Evolutionary conservation across 2,797 vertebrate species (phyloP), one percentile per base, ranked within the genome.

Genomic region (Galagoides demidoff): DNA sequence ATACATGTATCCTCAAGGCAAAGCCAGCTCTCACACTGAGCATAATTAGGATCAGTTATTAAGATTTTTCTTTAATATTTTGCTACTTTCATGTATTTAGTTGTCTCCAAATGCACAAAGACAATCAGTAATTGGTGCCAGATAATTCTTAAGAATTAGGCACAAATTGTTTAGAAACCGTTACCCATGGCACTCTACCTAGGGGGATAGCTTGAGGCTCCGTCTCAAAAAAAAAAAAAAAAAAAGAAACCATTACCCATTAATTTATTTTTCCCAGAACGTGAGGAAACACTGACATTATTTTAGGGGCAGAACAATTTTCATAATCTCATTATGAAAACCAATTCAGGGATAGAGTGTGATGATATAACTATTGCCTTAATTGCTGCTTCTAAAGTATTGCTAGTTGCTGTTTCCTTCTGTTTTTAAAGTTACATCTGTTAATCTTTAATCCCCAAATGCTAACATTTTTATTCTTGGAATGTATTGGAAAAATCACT

Each of bases 121-220:
- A 87, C 88, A 93, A 86, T 84, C 23, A 83, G 49, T 94, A 79
- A 79, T 90, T 90, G 22, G 27, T 90, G 31, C 43, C 22, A 77
- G n/a, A n/a, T n/a, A n/a, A 22, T 17, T 87, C 85, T 13, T 31
- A 59, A 86, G 39, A 94, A 83, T 87, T 81, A 55, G 37, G 5
- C 66, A 45, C 37, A 93, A 12, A 73, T 45, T 94, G 31, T 96
- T 95, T 92, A 78, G 82, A 96, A 96, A 66, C 6, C 82, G 43
- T 23, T 43, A 70, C 43, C 27, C 23, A 20, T 64, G n/a, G n/a
- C n/a, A n/a, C n/a, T n/a, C n/a, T n/a, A n/a, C n/a, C n/a, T n/a
- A n/a, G n/a, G n/a, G n/a, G n/a, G n/a, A n/a, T n/a, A n/a, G n/a
- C n/a, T n/a, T n/a, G n/a, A n/a, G n/a, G n/a, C n/a, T n/a, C n/a